Conservation (phyloP, 2,797 vertebrate genomes). For the Lepilemur septentrionalis region DNA sequence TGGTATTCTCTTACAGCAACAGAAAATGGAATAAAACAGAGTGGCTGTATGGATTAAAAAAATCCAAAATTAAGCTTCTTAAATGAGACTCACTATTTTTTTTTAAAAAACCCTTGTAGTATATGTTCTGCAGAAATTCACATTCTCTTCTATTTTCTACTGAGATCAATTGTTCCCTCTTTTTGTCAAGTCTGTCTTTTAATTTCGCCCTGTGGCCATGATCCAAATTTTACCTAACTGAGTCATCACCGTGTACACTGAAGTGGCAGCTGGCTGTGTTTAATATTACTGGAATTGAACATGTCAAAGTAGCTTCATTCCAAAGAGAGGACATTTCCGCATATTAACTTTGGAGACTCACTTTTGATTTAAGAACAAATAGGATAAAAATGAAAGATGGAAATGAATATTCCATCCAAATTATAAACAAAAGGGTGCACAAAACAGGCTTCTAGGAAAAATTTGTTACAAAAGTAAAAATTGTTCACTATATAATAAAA, state of each 20-base stretch:
- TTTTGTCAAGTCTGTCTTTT: neutral
- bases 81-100: no score
- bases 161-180: neutral
- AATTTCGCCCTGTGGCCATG: neutral
- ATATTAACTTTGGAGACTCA: neutral
- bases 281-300: constrained; percentile 52
- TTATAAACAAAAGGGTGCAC: no score
- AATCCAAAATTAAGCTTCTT: no score
- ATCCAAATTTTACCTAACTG: neutral
- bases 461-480: no score
- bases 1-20: no score
- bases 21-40: no score
- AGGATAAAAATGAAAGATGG: no score
- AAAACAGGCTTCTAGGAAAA: no score
- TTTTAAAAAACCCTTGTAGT: neutral
- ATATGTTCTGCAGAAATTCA: neutral
- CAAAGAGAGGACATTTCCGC: constrained; percentile 45
- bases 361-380: no score
- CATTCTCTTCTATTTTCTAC: neutral
- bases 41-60: no score
- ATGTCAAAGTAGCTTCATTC: neutral
- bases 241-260: neutral
- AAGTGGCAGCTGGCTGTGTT: constrained; percentile 38
- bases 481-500: no score
- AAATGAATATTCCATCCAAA: no score